A percentile compares a stretch with the other conserved stretches of the same genome.
Conservation (phyloP, 2,797 vertebrate species). For the Strix occidentalis region DNA sequence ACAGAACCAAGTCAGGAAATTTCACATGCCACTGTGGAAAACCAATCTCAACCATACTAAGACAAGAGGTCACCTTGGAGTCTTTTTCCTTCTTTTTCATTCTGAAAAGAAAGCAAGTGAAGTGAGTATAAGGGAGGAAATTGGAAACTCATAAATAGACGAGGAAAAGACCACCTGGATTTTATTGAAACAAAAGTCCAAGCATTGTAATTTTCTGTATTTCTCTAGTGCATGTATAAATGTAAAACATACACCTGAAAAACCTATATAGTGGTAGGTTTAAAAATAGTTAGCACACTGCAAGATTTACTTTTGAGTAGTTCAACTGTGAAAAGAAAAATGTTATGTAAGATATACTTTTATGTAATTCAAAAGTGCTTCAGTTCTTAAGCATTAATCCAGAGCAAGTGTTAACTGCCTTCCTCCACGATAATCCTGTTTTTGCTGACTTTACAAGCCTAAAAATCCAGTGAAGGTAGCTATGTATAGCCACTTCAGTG, state of each 20-base stretch:
- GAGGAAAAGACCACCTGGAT: not conserved
- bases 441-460: not conserved
- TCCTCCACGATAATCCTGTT: not conserved
- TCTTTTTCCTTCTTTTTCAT: not conserved
- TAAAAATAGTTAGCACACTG: not conserved
- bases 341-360: not conserved
- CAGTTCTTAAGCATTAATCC: not conserved
- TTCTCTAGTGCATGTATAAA: not conserved
- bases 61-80: too few species aligned
- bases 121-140: too few species aligned
- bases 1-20: not conserved
- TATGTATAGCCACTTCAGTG: not conserved
- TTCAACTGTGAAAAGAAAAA: not conserved
- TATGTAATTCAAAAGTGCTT: not conserved
- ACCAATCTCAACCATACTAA: not conserved
- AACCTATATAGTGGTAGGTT: not conserved
- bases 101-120: not conserved
- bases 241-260: not conserved
- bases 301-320: not conserved
- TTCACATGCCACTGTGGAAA: not conserved
- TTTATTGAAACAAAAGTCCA: not conserved
- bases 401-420: not conserved
- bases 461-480: not conserved
- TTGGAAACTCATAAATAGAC: too few species aligned
- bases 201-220: not conserved